Conservation (phyloP, 2,888 invertebrate genomes). For the Cephus pygmeus region DNA sequence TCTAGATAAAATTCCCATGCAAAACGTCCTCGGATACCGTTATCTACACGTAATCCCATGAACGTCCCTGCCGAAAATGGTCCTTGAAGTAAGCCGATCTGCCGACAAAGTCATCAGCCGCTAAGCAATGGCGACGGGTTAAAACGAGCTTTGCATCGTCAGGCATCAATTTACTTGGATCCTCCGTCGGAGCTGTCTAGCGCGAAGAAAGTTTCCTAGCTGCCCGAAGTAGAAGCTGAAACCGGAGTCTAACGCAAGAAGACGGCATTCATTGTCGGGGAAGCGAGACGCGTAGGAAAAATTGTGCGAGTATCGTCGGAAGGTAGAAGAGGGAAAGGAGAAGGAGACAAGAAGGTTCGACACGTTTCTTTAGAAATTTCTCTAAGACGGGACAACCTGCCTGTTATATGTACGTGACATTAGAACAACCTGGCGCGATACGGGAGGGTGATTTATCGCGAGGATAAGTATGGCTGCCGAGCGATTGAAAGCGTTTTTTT, state of each 20-base stretch:
- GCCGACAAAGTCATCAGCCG: slow-evolving; percentile 16
- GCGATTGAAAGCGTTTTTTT: not conserved
- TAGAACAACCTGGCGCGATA: not conserved
- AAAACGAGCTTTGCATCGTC: slow-evolving; percentile 45
- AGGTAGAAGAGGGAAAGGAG: not conserved
- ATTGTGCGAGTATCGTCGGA: not conserved
- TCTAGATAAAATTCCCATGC: not conserved
- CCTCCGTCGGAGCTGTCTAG: not conserved
- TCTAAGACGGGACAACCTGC: not conserved
- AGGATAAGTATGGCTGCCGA: not conserved
- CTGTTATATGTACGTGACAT: not conserved
- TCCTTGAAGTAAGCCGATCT: slow-evolving; percentile 40
- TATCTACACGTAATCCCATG: slow-evolving; percentile 37
- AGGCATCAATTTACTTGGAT: not conserved
- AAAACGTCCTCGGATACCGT: not conserved
- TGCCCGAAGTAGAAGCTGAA: slow-evolving; percentile 5
- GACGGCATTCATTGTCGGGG: slow-evolving; percentile 10
- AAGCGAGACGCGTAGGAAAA: slow-evolving; percentile 11
- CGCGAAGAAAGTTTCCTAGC: not conserved
- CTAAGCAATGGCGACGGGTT: slow-evolving; percentile 36
- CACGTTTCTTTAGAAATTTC: not conserved
- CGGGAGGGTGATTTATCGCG: not conserved
- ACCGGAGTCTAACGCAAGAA: slow-evolving; percentile 1
- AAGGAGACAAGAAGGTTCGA: not conserved
- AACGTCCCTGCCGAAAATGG: slow-evolving; percentile 30